Conservation (phyloP, 2,888 invertebrate species). For the Tachystola acroxantha region DNA sequence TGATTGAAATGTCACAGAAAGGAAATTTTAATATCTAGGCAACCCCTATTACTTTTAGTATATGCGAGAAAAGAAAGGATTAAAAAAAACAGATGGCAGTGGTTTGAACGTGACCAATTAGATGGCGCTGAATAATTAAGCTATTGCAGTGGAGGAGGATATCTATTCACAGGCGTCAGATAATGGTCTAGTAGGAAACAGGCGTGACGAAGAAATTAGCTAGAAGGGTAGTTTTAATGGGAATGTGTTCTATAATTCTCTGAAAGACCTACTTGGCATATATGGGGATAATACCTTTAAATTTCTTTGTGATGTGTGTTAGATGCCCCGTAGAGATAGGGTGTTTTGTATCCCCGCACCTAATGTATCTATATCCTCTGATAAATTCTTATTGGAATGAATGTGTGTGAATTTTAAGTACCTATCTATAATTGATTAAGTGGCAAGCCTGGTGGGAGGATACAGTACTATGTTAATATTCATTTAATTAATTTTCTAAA, state of each 20-base stretch:
- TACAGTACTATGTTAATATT: slow-evolving; percentile 27
- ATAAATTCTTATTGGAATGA: slow-evolving; percentile 72
- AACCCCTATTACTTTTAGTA: no score
- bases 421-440: slow-evolving; percentile 19
- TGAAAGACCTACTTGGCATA: background rate
- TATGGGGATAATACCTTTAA: slow-evolving; percentile 18
- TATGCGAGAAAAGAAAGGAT: no score
- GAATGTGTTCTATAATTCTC: background rate
- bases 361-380: slow-evolving; percentile 50
- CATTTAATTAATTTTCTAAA: slow-evolving; percentile 28
- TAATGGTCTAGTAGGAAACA: background rate
- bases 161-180: background rate
- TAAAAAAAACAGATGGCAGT: no score
- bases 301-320: slow-evolving; percentile 59
- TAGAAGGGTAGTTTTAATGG: no score
- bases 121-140: slow-evolving; percentile 2
- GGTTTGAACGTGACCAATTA: background rate
- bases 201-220: background rate
- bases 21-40: no score
- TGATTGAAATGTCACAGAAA: no score
- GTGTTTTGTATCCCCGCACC: slow-evolving; percentile 46
- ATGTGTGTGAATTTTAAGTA: slow-evolving; percentile 49
- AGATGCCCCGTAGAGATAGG: slow-evolving; percentile 51
- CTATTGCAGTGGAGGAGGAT: slow-evolving; percentile 1
- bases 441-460: slow-evolving; percentile 36